Conservation (phyloP, 2,888 invertebrate genomes). For the Mimas tiliae region DNA sequence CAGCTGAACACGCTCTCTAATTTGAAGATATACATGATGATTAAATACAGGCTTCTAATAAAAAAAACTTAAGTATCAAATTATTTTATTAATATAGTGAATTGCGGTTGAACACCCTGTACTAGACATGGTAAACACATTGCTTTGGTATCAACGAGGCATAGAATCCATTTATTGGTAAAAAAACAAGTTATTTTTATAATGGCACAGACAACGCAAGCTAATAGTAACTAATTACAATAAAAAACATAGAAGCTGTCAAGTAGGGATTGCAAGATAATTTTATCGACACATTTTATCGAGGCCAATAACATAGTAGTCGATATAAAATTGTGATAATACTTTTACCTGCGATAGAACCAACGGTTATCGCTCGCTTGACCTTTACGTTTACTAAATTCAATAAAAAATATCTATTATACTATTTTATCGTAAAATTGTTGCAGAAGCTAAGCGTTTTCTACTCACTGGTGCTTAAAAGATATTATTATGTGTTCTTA, state of each 20-base stretch:
- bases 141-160: neutral
- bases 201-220: neutral
- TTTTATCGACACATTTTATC: slow-evolving; percentile 18
- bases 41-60: no score
- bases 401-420: slow-evolving; percentile 24
- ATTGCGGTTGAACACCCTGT: no score
- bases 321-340: slow-evolving; percentile 19
- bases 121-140: no score
- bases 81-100: no score
- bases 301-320: slow-evolving; percentile 14
- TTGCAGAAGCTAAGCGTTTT: neutral
- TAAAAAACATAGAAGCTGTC: slow-evolving; percentile 8
- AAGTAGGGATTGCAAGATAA: slow-evolving; percentile 8
- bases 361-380: slow-evolving; percentile 10
- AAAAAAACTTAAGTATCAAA: no score
- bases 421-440: neutral
- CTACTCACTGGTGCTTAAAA: slow-evolving; percentile 2
- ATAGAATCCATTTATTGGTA: neutral
- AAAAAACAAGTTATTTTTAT: slow-evolving; percentile 1
- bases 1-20: no score
- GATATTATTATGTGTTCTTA: neutral
- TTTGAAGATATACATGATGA: no score
- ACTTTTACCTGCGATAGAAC: neutral
- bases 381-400: slow-evolving; percentile 21
- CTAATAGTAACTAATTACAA: slow-evolving; percentile 9